phyloP scores from a whole-genome alignment of 2,797 vertebrate species.

The Scolopax rusticola region DNA sequence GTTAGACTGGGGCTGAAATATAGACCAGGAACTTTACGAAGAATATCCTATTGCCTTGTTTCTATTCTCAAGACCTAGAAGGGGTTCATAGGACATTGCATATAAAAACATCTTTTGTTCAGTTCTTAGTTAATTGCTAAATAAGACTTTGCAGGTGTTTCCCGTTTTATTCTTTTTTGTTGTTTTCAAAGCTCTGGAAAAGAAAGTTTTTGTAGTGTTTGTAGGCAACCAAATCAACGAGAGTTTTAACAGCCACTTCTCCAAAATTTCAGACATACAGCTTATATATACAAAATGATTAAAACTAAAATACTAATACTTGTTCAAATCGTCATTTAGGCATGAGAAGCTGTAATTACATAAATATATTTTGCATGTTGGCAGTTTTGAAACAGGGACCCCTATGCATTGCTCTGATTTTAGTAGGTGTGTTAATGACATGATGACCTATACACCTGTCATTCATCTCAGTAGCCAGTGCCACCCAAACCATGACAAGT shows the following conservation, averaged over 20 bases:
- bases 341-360: background rate
- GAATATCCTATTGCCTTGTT: background rate
- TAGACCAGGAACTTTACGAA: background rate
- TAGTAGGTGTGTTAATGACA: background rate
- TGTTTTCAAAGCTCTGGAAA: background rate
- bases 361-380: background rate
- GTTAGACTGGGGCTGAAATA: background rate
- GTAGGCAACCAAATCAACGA: accelerated
- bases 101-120: background rate
- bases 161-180: background rate
- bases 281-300: background rate
- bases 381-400: background rate
- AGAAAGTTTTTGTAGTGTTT: background rate
- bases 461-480: background rate
- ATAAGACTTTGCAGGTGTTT: background rate
- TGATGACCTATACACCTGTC: accelerated
- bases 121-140: background rate
- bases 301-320: background rate
- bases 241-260: background rate
- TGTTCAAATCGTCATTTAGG: background rate
- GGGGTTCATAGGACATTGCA: background rate
- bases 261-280: background rate
- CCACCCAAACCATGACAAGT: background rate
- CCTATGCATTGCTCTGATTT: background rate
- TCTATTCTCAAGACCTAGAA: background rate